Conservation (phyloP, 2,888 invertebrate genomes). For the Pseudanteris insignis region DNA sequence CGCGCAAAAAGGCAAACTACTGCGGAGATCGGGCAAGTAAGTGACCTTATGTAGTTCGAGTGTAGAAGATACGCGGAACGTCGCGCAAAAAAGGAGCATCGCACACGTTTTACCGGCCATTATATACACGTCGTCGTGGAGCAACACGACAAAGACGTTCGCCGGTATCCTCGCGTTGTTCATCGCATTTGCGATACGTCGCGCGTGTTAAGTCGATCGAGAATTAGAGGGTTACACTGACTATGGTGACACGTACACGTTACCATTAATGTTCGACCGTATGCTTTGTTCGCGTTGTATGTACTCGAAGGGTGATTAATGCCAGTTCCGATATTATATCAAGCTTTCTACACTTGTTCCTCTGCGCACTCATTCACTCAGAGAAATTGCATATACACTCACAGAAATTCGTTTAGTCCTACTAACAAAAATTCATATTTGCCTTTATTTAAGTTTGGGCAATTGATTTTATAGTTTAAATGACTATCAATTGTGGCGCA, state of each 20-base stretch:
- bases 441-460: too few relatives aligned
- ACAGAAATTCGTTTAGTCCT: too few relatives aligned
- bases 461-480: too few relatives aligned
- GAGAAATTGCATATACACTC: too few relatives aligned
- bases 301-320: too few relatives aligned
- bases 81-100: conserved; percentile 50
- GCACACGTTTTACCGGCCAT: conserved; percentile 29
- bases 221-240: conserved; percentile 25
- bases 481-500: too few relatives aligned
- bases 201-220: conserved; percentile 36
- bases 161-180: conserved; percentile 18
- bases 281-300: conserved; percentile 2
- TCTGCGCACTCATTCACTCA: too few relatives aligned
- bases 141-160: conserved; percentile 29
- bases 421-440: too few relatives aligned
- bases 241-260: conserved; percentile 6
- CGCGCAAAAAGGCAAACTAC: conserved; percentile 54
- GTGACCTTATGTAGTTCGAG: conserved; percentile 61
- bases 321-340: too few relatives aligned
- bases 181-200: conserved; percentile 13
- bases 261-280: conserved; percentile 4
- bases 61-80: conserved; percentile 58
- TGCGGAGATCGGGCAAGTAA: conserved; percentile 51
- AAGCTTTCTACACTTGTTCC: too few relatives aligned
- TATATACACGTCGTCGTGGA: conserved; percentile 23